Evolutionary conservation across 2,797 vertebrate genomes (phyloP).

Genomic region (Tapirus indicus): DNA sequence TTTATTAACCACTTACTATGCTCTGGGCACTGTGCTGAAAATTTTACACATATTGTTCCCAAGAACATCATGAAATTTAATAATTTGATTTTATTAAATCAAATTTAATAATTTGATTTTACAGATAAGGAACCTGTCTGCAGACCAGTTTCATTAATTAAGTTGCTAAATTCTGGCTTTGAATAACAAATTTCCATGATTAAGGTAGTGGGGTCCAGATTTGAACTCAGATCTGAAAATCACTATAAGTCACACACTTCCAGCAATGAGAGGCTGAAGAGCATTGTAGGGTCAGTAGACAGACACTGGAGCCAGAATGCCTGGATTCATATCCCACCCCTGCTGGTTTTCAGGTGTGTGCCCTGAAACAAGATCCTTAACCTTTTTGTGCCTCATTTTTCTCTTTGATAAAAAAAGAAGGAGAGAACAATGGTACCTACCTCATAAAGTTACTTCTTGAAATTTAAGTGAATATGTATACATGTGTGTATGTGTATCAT

Average conservation of each 20-base stretch:
- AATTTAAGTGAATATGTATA: background rate
- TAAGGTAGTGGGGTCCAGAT: background rate
- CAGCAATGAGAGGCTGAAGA: background rate
- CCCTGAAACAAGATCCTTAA: background rate
- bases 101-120: background rate
- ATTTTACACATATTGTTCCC: background rate
- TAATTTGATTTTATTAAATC: background rate
- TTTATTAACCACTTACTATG: background rate
- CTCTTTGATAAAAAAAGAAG: background rate
- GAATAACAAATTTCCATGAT: background rate
- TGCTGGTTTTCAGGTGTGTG: background rate
- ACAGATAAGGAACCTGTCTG: background rate
- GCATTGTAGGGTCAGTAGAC: too few relatives aligned
- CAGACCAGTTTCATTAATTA: background rate
- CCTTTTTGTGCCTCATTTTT: background rate
- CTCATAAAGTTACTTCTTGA: background rate
- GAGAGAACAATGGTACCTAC: background rate
- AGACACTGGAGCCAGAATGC: background rate
- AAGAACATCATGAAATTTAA: background rate
- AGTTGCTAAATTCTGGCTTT: background rate
- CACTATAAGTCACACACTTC: background rate
- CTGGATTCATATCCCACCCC: background rate
- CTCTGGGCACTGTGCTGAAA: background rate
- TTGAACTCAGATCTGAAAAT: background rate
- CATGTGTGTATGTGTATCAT: background rate